Conservation (phyloP, 2,797 vertebrate genomes). For the Fistularia commersonii region DNA sequence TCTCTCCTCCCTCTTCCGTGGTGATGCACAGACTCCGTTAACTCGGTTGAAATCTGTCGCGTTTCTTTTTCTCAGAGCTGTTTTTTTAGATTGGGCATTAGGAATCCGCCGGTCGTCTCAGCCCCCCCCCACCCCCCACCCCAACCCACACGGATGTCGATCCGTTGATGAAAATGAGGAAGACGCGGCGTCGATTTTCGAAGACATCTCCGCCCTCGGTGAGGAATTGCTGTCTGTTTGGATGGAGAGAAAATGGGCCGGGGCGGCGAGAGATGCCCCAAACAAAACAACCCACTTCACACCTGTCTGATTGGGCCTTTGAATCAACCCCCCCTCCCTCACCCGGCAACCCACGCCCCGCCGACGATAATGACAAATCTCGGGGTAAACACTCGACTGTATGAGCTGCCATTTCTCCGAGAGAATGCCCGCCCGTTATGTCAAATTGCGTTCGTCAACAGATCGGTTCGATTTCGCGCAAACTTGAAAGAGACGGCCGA, state of each 20-base stretch:
- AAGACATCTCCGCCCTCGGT: too few relatives aligned
- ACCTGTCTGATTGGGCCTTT: slow-evolving; percentile 40
- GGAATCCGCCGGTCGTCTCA: too few relatives aligned
- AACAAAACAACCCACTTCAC: slow-evolving; percentile 45
- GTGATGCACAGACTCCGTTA: slow-evolving; percentile 3
- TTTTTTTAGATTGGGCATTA: too few relatives aligned
- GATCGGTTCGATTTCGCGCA: slow-evolving; percentile 14
- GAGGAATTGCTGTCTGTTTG: too few relatives aligned
- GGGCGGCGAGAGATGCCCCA: slow-evolving; percentile 12
- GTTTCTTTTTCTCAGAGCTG: too few relatives aligned
- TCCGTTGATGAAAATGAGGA: too few relatives aligned
- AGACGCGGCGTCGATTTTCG: too few relatives aligned
- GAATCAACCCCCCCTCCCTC: slow-evolving; percentile 35
- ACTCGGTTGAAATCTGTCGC: slow-evolving; percentile 3
- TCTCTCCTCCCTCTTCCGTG: background rate
- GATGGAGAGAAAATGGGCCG: slow-evolving; percentile 1
- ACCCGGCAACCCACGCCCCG: too few relatives aligned
- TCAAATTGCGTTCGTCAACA: slow-evolving; percentile 16
- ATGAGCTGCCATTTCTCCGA: slow-evolving; percentile 49
- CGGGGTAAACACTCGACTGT: slow-evolving; percentile 44
- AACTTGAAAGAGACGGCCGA: too few relatives aligned
- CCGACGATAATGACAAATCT: slow-evolving; percentile 44
- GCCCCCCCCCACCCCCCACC: too few relatives aligned
- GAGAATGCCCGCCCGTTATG: slow-evolving; percentile 33
- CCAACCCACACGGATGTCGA: too few relatives aligned